These are phyloP conservation scores for Opisthocomus hoazin DNA, from an alignment of 2,113 vertebrate species.

Conservation along the genomic window DNA sequence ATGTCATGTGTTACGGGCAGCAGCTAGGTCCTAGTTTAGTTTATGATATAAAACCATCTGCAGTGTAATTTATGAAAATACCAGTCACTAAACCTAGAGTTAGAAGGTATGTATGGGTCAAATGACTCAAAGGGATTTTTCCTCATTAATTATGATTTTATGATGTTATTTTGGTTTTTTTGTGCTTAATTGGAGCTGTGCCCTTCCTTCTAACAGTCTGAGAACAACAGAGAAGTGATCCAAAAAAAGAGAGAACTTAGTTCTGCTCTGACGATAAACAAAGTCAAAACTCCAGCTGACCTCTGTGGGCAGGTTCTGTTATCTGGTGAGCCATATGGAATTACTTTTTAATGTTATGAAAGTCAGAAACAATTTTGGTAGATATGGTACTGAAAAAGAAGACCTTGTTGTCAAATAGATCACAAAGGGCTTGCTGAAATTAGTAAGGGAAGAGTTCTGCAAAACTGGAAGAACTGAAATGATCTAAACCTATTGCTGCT, in stretches of 20 bases:
- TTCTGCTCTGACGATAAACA: neutral
- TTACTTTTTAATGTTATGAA: neutral
- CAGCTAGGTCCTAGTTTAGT: neutral
- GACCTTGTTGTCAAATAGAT: neutral
- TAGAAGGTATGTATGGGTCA: neutral
- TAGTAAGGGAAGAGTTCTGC: neutral
- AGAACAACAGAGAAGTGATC: neutral
- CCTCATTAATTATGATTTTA: neutral
- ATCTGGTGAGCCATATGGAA: neutral
- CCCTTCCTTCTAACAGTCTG: neutral
- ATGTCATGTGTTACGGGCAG: neutral
- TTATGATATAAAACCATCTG: neutral
- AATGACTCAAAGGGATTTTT: neutral
- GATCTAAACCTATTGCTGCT: neutral
- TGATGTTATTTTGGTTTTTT: neutral
- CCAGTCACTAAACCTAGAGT: neutral
- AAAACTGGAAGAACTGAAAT: neutral
- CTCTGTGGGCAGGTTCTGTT: neutral
- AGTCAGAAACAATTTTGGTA: neutral
- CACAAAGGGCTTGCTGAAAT: neutral
- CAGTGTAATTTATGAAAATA: neutral
- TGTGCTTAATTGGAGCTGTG: neutral
- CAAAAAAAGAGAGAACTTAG: neutral
- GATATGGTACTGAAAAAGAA: neutral
- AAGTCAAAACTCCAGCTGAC: neutral